Base-by-base conservation (phyloP, 2,888 invertebrate genomes). In the Tupiocoris notatus region DNA sequence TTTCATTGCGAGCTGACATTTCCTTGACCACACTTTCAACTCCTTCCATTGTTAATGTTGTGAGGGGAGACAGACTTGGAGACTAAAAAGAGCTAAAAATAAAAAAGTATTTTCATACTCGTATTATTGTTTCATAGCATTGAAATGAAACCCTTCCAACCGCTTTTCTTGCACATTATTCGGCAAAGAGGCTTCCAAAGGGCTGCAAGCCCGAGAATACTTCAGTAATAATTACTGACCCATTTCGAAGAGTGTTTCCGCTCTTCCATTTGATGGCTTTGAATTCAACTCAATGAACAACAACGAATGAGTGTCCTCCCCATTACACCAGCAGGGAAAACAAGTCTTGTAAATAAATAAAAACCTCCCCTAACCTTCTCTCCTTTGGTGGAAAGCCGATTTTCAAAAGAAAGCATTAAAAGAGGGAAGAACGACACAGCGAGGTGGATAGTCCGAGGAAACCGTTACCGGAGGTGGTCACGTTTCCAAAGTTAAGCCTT, bases 401-500 rank as follows among this genome's bases (percentile, higher is more conserved):
- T 39, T 39, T 39, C 39, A 39, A 39, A 39, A 39, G 39, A 12
- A 39, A 39, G 12, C 39, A 12, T 39, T 39, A 7, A 12, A 12
- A 39, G 39, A 39, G 39, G 39, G 39, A 39, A 39, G n/a, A n/a
- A n/a, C n/a, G n/a, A n/a, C n/a, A n/a, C n/a, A n/a, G n/a, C n/a
- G n/a, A n/a, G n/a, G n/a, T n/a, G n/a, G n/a, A n/a, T n/a, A 39
- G 39, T 39, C 39, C 39, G 12, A 39, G 39, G 39, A 12, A 39
- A 39, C 67, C 12, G 20, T 67, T 56, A 57, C 67, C 57, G 56
- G 23, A 56, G 67, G 54, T 54, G 56, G 67, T 67, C 67, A 67
- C 67, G 67, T 67, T 67, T 67, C 56, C 23, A 67, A 54, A 67
- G 57, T 67, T 67, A 56, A 67, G 21, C 20, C 67, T 56, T 56